Evolutionary conservation across 1,140 invertebrate genomes (phyloP).

Genomic region (Aradophagus sp.): DNA sequence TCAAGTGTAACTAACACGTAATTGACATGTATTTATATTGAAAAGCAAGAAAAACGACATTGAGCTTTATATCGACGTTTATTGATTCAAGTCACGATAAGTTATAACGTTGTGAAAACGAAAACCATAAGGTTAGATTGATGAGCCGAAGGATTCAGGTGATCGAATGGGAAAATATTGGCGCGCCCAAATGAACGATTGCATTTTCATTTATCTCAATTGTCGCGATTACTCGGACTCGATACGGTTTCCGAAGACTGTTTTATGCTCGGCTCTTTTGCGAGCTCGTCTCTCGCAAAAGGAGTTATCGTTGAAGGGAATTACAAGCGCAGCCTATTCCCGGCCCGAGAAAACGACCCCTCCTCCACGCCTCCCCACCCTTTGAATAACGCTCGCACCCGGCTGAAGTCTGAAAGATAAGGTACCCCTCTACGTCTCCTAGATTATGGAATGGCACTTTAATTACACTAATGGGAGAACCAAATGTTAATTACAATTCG

Average conservation of each 20-base stretch:
- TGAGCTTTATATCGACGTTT: too few relatives aligned
- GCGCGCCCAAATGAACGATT: slow-evolving; percentile 38
- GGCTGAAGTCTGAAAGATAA: slow-evolving; percentile 76
- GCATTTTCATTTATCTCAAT: slow-evolving; percentile 52
- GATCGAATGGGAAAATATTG: too few relatives aligned
- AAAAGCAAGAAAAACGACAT: too few relatives aligned
- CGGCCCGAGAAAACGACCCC: slow-evolving; percentile 68
- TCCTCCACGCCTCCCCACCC: slow-evolving; percentile 34
- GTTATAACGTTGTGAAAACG: too few relatives aligned
- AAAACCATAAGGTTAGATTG: too few relatives aligned
- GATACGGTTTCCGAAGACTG: slow-evolving; percentile 55
- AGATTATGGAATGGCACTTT: slow-evolving; percentile 80
- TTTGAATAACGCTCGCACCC: slow-evolving; percentile 59
- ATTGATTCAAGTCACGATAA: too few relatives aligned
- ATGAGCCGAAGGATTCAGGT: too few relatives aligned
- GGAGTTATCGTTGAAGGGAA: slow-evolving; percentile 70
- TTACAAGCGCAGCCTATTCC: slow-evolving; percentile 63
- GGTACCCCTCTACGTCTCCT: slow-evolving; percentile 72
- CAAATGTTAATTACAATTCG: slow-evolving; percentile 84
- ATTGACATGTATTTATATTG: too few relatives aligned
- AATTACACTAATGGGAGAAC: slow-evolving; percentile 83
- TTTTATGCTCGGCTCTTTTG: slow-evolving; percentile 46
- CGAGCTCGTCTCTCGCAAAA: slow-evolving; percentile 58
- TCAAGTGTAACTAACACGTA: too few relatives aligned
- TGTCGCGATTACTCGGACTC: slow-evolving; percentile 46